Percentiles rank a stretch among this genome's conserved stretches.
phyloP scores from a whole-genome alignment of 2,113 vertebrate species.

The Emydocephalus ijimae region DNA sequence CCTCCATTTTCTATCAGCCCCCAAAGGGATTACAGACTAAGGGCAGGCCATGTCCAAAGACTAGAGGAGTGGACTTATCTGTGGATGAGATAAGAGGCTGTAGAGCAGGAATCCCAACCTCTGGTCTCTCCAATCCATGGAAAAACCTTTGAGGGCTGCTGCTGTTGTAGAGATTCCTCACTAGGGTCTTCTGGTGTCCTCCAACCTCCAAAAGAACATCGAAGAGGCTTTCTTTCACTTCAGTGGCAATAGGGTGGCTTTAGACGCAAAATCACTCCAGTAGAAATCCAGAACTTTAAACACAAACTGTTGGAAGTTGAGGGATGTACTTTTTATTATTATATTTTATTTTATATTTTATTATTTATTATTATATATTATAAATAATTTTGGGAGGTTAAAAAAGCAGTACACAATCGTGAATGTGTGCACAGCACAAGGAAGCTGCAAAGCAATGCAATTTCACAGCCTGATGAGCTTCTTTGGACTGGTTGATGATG shows the following conservation, averaged over 20 bases:
- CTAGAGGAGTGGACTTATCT: background rate
- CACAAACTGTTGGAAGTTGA: background rate
- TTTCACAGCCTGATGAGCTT: background rate
- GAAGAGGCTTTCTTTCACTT: background rate
- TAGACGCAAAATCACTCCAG: background rate
- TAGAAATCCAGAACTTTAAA: background rate
- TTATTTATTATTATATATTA: background rate
- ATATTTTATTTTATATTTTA: background rate
- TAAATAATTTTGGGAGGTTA: background rate
- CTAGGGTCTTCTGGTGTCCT: background rate
- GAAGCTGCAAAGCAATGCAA: background rate
- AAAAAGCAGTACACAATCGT: background rate
- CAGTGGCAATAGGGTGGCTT: background rate
- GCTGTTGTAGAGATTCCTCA: background rate
- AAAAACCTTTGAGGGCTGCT: background rate
- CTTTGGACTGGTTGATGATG: background rate
- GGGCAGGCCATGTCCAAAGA: background rate
- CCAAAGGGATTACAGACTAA: background rate
- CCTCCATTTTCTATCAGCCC: background rate
- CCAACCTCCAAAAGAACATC: background rate
- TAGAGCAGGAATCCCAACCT: background rate
- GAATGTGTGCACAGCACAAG: background rate
- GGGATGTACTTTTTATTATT: background rate
- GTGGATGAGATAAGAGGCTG: background rate
- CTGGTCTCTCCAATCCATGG: background rate